phyloP scores from a whole-genome alignment of 2,888 invertebrate genomes.

The Clusia tigrina region DNA sequence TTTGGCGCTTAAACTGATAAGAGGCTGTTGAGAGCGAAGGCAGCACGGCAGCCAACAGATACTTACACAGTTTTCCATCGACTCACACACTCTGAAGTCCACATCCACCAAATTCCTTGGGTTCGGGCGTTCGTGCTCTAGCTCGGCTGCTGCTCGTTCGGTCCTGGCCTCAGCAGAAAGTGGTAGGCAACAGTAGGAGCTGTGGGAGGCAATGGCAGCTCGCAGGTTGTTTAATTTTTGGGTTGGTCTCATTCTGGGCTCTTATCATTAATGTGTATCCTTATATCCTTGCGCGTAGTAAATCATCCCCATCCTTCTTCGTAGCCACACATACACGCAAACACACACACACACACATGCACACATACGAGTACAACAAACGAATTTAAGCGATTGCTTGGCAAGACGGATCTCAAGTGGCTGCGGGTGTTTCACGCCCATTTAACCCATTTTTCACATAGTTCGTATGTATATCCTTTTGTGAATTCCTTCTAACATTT shows the following conservation, averaged over 20 bases:
- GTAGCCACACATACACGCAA: neutral
- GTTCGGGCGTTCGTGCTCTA: neutral
- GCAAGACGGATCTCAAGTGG: neutral
- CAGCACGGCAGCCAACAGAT: slow-evolving; percentile 19
- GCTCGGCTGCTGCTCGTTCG: slow-evolving; percentile 2
- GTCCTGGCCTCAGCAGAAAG: too few relatives aligned
- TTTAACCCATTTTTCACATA: slow-evolving; percentile 37
- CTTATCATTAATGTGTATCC: slow-evolving; percentile 33
- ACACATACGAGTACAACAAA: neutral
- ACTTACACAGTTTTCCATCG: slow-evolving; percentile 22
- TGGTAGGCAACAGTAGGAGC: neutral
- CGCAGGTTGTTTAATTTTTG: slow-evolving; percentile 35
- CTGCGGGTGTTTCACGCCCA: slow-evolving; percentile 28
- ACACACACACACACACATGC: neutral
- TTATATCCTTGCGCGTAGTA: slow-evolving; percentile 28
- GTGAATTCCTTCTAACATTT: neutral
- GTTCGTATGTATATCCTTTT: neutral
- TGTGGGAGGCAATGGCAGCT: slow-evolving; percentile 16
- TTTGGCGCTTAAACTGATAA: slow-evolving; percentile 33
- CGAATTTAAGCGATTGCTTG: neutral
- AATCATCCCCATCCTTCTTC: neutral
- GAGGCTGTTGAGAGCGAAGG: neutral
- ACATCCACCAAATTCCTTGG: too few relatives aligned
- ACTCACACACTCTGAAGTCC: neutral
- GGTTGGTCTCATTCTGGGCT: slow-evolving; percentile 36